These are phyloP conservation scores for Agrilus mali DNA, from an alignment of 2,888 invertebrate genomes.

Conservation along the genomic window DNA sequence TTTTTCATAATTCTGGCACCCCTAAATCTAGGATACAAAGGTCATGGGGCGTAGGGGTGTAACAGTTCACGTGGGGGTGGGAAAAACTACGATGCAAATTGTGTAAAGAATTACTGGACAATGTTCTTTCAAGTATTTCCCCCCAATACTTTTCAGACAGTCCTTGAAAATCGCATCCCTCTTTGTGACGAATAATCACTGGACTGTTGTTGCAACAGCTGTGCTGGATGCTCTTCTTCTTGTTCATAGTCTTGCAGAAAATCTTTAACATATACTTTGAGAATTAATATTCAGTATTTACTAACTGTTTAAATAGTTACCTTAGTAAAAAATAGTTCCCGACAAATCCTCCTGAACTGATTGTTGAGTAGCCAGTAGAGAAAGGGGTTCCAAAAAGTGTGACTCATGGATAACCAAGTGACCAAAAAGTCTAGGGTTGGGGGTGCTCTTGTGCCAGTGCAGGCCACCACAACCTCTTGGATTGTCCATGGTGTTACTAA, in stretches of 20 bases:
- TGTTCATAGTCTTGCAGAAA: conserved; percentile 22
- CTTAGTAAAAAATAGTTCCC: conserved; percentile 61
- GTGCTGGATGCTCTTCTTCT: conserved; percentile 17
- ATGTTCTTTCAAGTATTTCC: conserved; percentile 65
- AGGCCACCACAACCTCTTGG: conserved; percentile 81
- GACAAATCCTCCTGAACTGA: conserved; percentile 69
- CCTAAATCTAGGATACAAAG: conserved; percentile 29
- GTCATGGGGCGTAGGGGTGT: conserved; percentile 29
- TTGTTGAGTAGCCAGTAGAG: conserved; percentile 80
- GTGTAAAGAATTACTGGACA: conserved; percentile 63
- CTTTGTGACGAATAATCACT: conserved; percentile 21
- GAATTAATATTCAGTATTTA: conserved; percentile 1
- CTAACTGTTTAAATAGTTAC: conserved; percentile 38
- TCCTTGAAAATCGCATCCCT: conserved; percentile 40
- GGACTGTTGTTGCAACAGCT: conserved; percentile 25
- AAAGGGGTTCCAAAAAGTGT: conserved; percentile 85
- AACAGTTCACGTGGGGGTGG: conserved; percentile 24
- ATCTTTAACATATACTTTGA: conserved; percentile 20
- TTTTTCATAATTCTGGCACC: conserved; percentile 35
- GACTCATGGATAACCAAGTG: conserved; percentile 76
- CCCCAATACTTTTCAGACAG: conserved; percentile 44
- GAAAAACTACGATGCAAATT: conserved; percentile 34
- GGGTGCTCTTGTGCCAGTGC: conserved; percentile 74
- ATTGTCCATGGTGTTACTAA: conserved; percentile 86
- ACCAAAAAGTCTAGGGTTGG: conserved; percentile 72